These are phyloP conservation scores for Nemapogon koenigi DNA, from an alignment of 2,888 invertebrate genomes.

Conservation along the genomic window DNA sequence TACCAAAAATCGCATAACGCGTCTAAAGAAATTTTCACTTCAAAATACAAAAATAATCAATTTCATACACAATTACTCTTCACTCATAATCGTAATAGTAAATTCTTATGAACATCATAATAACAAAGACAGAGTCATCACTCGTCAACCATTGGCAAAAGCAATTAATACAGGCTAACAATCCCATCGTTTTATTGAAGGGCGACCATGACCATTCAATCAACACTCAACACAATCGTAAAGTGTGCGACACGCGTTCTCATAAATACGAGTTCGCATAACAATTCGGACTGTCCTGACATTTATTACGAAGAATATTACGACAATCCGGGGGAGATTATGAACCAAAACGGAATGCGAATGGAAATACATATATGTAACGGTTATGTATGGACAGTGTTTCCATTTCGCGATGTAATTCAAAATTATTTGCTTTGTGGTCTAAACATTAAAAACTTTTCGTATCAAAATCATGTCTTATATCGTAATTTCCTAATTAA, in stretches of 20 bases:
- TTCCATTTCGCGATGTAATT: conserved; percentile 1
- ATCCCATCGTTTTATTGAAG: conserved; percentile 22
- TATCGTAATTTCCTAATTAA: no score
- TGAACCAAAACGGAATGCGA: conserved; percentile 45
- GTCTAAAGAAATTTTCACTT: no score
- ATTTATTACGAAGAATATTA: conserved; percentile 32
- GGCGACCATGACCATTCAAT: conserved; percentile 55
- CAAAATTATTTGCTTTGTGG: no score
- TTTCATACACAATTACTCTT: no score
- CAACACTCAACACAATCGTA: conserved; percentile 58
- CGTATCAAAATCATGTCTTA: no score
- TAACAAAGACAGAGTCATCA: no score
- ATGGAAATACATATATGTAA: conserved; percentile 9
- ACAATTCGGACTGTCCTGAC: conserved; percentile 22
- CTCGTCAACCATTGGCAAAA: conserved; percentile 4
- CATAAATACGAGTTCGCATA: conserved; percentile 36
- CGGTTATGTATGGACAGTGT: not conserved
- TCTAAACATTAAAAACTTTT: no score
- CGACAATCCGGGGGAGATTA: conserved; percentile 35
- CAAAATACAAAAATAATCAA: no score
- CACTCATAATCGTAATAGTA: no score
- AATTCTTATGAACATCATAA: no score
- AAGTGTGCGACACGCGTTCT: conserved; percentile 41
- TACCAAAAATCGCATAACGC: no score
- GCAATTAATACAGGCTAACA: conserved; percentile 7